Percentiles rank a stretch among this genome's conserved stretches.
phyloP scores from a whole-genome alignment of 2,888 invertebrate species.

The Drosophila mettleri region DNA sequence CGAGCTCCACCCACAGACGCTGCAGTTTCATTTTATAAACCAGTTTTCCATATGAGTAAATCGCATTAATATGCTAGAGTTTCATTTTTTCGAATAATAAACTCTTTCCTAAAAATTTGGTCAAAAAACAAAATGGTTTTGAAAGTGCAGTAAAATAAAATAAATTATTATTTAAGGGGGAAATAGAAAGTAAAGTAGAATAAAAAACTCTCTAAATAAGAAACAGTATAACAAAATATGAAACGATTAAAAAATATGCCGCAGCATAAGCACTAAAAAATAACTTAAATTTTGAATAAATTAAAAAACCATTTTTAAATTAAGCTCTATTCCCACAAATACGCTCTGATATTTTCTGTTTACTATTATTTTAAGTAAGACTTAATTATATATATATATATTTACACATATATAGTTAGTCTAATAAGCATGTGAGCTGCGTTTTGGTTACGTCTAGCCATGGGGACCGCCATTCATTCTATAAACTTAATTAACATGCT shows the following conservation, averaged over 20 bases:
- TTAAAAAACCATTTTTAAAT: neutral
- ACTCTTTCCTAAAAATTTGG: slow-evolving; percentile 4
- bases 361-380: neutral
- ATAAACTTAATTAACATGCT: slow-evolving; percentile 63
- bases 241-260: neutral
- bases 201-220: neutral
- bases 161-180: neutral
- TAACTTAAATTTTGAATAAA: neutral
- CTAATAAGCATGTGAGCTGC: slow-evolving; percentile 48
- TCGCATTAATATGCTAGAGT: slow-evolving; percentile 1
- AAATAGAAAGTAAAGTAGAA: neutral
- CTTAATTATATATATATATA: neutral
- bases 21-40: slow-evolving; percentile 9
- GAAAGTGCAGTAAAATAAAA: neutral
- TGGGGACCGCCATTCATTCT: neutral
- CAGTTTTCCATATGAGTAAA: slow-evolving; percentile 5
- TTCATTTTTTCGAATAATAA: neutral
- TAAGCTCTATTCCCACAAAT: no score
- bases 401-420: slow-evolving; percentile 43
- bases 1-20: neutral
- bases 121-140: neutral
- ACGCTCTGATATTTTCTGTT: no score
- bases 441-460: slow-evolving; percentile 11
- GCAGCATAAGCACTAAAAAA: neutral
- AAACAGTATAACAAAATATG: neutral